Evolutionary conservation across 2,113 vertebrate species (phyloP), one percentile per base, ranked within the genome.

Genomic region (Grantiella picta): DNA sequence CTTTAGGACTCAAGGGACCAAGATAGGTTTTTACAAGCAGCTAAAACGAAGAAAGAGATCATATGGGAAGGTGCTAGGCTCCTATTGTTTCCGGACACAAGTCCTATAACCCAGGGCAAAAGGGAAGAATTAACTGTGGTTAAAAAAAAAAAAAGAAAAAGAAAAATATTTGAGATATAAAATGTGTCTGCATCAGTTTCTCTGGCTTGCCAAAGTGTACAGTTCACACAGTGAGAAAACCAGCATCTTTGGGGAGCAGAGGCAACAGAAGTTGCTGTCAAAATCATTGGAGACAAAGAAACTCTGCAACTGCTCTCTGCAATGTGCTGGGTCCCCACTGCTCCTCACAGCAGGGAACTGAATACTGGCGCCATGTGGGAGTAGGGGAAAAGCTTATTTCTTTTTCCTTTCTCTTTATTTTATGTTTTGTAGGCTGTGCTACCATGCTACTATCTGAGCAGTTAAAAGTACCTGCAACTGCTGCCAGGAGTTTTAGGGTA

Each of bases 1-100:
- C 73, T 93, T 94, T 86, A 90, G 79, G 86, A 95, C 95, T 96
- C 95, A 82, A 91, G 95, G 45, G 95, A 97, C 88, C 25, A 59
- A 90, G 82, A 96, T 65, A 96, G 88, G 60, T 89, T 97, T 97
- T 92, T 91, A 96, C 91, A 96, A 97, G 86, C 92, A 96, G 94
- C 93, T 87, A 96, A 96, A 96, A 94, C 45, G 87, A 98, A 69
- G 54, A 80, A 94, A 95, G 91, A 92, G 94, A 97, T 98, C 97
- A 96, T 97, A 86, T 97, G 95, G 95, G 95, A 97, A 98, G 96
- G 96, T 97, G 97, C 94, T 96, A 98, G 97, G 89, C 95, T 97
- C 90, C 95, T 97, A 97, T 96, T 97, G 95, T 98, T 97, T 98
- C 94, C 94, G 94, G 93, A 85, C 86, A 49, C 96, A 96, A 95